Evolutionary conservation across 2,797 vertebrate species (phyloP).

Genomic region (Hydrolagus colliei): DNA sequence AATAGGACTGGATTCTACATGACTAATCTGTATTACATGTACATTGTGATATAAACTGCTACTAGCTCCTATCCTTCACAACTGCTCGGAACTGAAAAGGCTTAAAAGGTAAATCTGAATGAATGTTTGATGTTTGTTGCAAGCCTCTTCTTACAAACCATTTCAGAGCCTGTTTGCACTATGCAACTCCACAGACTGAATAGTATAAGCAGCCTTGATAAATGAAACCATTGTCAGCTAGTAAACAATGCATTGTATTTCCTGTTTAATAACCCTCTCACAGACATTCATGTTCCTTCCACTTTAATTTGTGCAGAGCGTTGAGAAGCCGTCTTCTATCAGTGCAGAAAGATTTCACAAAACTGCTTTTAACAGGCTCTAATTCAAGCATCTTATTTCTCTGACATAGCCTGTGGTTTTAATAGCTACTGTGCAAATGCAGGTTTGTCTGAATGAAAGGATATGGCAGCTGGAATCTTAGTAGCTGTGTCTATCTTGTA

Average conservation of each 20-base stretch:
- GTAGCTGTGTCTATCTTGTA: constrained; percentile 84
- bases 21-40: neutral
- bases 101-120: neutral
- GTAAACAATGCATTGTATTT: neutral
- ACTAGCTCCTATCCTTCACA: neutral
- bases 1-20: too few relatives aligned
- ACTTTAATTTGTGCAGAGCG: constrained; percentile 55
- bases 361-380: constrained; percentile 69
- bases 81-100: neutral
- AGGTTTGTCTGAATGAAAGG: constrained; percentile 91
- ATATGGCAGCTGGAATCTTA: constrained; percentile 87
- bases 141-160: neutral
- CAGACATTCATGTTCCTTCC: neutral
- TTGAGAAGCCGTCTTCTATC: constrained; percentile 68
- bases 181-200: neutral
- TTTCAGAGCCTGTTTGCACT: neutral
- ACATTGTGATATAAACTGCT: neutral
- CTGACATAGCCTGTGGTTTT: constrained; percentile 80
- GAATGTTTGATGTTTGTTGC: constrained; percentile 6
- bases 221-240: neutral
- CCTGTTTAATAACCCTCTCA: neutral
- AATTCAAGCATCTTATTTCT: constrained; percentile 72
- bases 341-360: constrained; percentile 62
- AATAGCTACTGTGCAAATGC: constrained; percentile 72
- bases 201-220: neutral